phyloP scores from a whole-genome alignment of 2,888 invertebrate genomes.

The Lycophotia porphyrea region DNA sequence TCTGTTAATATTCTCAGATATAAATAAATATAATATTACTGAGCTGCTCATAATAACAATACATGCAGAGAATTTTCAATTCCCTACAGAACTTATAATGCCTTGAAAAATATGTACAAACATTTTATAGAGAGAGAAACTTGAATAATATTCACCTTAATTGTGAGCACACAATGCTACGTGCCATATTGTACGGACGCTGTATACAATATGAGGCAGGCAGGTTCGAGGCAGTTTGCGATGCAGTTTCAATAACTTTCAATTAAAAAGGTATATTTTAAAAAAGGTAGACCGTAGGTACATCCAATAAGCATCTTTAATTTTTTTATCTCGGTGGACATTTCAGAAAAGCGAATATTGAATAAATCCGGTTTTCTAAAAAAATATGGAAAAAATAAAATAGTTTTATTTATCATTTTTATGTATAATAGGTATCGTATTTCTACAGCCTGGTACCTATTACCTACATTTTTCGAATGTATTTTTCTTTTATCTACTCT shows the following conservation, averaged over 20 bases:
- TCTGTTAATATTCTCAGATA: background rate
- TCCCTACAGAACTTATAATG: background rate
- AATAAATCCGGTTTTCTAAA: too few species aligned
- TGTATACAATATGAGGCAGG: constrained; percentile 47
- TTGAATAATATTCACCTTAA: constrained; percentile 52
- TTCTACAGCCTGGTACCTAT: background rate
- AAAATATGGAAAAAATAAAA: background rate
- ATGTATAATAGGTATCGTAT: background rate
- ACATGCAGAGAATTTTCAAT: background rate
- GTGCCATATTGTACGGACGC: constrained; percentile 45
- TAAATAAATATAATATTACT: constrained; percentile 15
- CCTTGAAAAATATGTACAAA: constrained; percentile 24
- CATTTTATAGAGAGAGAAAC: constrained; percentile 14
- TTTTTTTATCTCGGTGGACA: background rate
- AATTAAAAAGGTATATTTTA: background rate
- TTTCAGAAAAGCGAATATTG: background rate
- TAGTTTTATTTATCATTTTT: background rate
- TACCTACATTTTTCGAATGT: background rate
- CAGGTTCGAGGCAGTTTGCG: constrained; percentile 21
- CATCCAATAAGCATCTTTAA: background rate
- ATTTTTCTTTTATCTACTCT: background rate
- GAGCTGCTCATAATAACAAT: background rate
- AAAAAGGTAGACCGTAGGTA: background rate
- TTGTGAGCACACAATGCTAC: constrained; percentile 59
- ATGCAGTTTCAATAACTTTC: constrained; percentile 23